Base-by-base conservation (phyloP, 2,113 vertebrate species). In the Microtus pennsylvanicus region DNA sequence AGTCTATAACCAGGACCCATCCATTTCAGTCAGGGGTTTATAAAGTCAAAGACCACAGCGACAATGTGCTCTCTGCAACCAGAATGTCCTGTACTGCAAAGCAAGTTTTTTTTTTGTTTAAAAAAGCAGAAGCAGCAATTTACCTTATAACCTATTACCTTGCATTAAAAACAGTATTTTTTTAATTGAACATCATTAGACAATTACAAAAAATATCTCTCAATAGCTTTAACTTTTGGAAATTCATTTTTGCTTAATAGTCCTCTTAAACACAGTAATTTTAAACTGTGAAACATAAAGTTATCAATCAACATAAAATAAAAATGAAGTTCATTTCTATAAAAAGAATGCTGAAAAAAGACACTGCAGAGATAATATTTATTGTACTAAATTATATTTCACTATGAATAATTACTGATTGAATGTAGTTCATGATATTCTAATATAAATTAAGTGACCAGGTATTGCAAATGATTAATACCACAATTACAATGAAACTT, bases 351-450 rank as follows among this genome's bases (percentile, higher is more conserved):
- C 0, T 78, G 8, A 38, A 61, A 30, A 13, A 82, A 76, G 35
- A 97, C 85, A 47, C 81, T 87, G 2, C 47, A 63, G 11, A 85
- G 50, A 26, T 38, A 93, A 30, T 3, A 21, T 72, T 95, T 76
- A 17, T 24, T 92, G 1, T 52, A 33, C 28, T 86, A 30, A 82
- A 75, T 91, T 86, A 70, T 19, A 81, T 22, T 93, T 90, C 2
- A 87, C 30, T 91, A 61, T 70, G 85, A 91, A n/a, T 75, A 42
- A 58, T 87, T 95, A 50, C 1, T 3, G 12, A 47, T 87, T 93
- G 8, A 88, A 21, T 70, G 63, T 6, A 95, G 21, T 93, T 30
- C 13, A 94, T 47, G 13, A 47, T 94, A 11, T 58, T 35, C 88
- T 90, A 74, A 28, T 90, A 65, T 55, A 52, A 92, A 38, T 69